Conservation (phyloP, 2,113 vertebrate species). For the Halichoeres trimaculatus region DNA sequence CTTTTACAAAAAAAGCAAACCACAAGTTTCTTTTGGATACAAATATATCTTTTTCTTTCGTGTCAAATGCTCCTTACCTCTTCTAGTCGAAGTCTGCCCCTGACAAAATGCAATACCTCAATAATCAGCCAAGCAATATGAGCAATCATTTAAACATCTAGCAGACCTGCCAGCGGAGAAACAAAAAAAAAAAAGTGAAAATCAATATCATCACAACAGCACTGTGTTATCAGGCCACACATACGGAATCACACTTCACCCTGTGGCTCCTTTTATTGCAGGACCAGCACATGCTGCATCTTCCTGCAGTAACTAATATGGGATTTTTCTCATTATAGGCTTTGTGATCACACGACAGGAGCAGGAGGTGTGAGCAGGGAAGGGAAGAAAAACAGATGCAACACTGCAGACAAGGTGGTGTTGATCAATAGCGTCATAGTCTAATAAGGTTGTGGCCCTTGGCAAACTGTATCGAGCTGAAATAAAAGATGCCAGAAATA, state of each 20-base stretch:
- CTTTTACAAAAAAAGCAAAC: no score
- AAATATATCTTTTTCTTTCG: not conserved
- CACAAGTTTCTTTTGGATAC: no score
- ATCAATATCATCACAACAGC: constrained; percentile 66
- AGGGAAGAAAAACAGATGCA: constrained; percentile 54
- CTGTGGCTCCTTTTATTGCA: constrained; percentile 63
- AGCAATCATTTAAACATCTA: constrained; percentile 53
- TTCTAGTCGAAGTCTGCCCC: not conserved
- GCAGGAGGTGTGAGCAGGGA: constrained; percentile 33
- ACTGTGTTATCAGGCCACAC: constrained; percentile 49
- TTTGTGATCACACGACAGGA: constrained; percentile 61
- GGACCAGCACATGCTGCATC: constrained; percentile 49
- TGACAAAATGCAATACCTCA: constrained; percentile 22
- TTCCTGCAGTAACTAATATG: constrained; percentile 59
- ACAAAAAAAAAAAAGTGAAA: constrained; percentile 30
- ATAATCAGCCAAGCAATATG: constrained; percentile 22
- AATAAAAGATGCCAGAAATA: constrained; percentile 47
- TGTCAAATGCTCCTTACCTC: not conserved
- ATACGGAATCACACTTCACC: constrained; percentile 42
- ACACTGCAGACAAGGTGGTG: constrained; percentile 60
- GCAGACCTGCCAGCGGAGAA: constrained; percentile 29
- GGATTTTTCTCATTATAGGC: constrained; percentile 67
- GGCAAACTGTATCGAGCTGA: constrained; percentile 69
- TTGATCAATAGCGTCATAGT: constrained; percentile 71
- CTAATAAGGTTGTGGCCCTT: constrained; percentile 70